These are phyloP conservation scores for Psittacus erithacus DNA, from an alignment of 2,113 vertebrate species.

Conservation along the genomic window DNA sequence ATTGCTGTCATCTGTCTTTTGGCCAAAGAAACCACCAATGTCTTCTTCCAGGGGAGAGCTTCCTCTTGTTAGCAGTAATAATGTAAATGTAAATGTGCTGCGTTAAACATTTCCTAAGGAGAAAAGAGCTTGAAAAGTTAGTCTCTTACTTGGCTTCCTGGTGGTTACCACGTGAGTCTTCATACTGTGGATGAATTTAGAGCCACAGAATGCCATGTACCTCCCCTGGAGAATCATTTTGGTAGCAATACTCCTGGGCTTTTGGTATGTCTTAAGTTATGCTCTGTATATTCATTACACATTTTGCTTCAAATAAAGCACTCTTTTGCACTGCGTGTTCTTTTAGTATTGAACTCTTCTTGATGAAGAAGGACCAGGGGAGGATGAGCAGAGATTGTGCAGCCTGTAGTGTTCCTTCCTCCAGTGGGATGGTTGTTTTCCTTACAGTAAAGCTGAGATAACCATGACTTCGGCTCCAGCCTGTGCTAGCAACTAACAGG, in stretches of 20 bases:
- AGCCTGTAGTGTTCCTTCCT: not conserved
- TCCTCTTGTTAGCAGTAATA: not conserved
- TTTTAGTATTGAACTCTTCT: not conserved
- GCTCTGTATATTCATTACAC: fast-evolving
- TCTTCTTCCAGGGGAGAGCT: not conserved
- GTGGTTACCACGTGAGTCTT: not conserved
- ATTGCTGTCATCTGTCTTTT: not conserved
- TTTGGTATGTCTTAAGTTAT: not conserved
- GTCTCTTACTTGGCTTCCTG: not conserved
- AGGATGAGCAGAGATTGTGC: not conserved
- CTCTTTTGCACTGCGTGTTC: not conserved
- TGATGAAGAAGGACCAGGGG: not conserved
- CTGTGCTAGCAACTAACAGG: not conserved
- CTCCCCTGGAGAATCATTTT: not conserved
- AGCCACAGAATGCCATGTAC: not conserved
- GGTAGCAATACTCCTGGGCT: not conserved
- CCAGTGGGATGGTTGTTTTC: not conserved
- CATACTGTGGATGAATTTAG: not conserved
- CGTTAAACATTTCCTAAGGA: not conserved
- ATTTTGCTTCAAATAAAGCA: not conserved
- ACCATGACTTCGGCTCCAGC: not conserved
- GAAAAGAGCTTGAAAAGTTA: not conserved
- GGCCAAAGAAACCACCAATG: not conserved
- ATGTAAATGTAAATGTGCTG: not conserved
- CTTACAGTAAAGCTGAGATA: not conserved